These are phyloP conservation scores for Drosophila nebulosa DNA, from an alignment of 1,140 invertebrate species.

Conservation along the genomic window DNA sequence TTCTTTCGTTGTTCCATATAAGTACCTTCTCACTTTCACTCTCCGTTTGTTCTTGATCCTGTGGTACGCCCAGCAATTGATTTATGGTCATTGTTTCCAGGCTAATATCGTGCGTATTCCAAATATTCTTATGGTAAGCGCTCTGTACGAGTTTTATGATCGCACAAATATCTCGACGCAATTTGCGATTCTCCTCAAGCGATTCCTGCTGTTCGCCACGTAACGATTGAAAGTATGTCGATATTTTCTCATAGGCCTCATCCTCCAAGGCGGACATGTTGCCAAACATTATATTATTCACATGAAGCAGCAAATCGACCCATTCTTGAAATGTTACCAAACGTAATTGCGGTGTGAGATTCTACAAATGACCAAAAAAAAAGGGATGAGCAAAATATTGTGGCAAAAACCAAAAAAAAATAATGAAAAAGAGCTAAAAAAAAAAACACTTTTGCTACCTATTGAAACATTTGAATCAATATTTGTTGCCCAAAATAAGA, in stretches of 20 bases:
- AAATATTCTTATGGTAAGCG: slow-evolving; percentile 43
- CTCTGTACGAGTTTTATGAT: slow-evolving; percentile 55
- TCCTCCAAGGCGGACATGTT: slow-evolving; percentile 59
- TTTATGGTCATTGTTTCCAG: slow-evolving; percentile 56
- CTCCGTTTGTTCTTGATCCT: slow-evolving; percentile 23
- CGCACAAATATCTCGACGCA: slow-evolving; percentile 55
- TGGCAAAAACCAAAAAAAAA: neutral
- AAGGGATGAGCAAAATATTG: neutral
- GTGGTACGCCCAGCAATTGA: slow-evolving; percentile 40
- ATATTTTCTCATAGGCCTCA: slow-evolving; percentile 48
- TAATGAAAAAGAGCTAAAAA: neutral
- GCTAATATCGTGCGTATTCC: slow-evolving; percentile 36
- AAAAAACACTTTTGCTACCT: too few relatives aligned
- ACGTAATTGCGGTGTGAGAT: slow-evolving; percentile 38
- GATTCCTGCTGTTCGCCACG: slow-evolving; percentile 47
- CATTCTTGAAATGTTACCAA: slow-evolving; percentile 69
- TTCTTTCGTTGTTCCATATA: neutral
- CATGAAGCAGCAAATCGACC: slow-evolving; percentile 60
- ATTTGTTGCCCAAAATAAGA: too few relatives aligned
- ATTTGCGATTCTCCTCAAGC: slow-evolving; percentile 46
- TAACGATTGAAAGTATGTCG: slow-evolving; percentile 29
- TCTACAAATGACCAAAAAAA: slow-evolving; percentile 6
- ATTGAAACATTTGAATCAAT: too few relatives aligned
- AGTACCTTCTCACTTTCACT: slow-evolving; percentile 63
- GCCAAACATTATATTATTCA: slow-evolving; percentile 47